Base-by-base conservation (phyloP, 2,113 vertebrate species). In the Protobothrops mucrosquamatus region DNA sequence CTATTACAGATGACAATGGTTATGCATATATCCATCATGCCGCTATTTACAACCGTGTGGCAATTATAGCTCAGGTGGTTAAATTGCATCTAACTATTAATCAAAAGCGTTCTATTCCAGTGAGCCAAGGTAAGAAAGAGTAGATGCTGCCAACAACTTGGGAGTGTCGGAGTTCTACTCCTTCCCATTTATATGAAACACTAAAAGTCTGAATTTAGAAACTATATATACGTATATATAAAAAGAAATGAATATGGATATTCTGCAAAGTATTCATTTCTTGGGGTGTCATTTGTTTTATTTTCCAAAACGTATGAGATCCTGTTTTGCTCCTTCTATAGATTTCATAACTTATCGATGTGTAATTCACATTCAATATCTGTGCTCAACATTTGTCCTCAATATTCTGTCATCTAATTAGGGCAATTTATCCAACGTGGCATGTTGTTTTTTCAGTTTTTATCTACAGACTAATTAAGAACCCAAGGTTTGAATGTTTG, bases 11-110 rank as follows among this genome's bases (percentile, higher is more conserved):
- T 86, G 98, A 97, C 52, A 88, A 91, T 0, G 98, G 98, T 15
- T 98, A 97, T 85, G 74, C 97, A 14, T 95, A 98, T 39, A 95
- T 98, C 64, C 98, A 98, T 89, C 96, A 98, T 0, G 98, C 98
- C 6, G 97, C 98, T 26, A 94, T 97, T 9, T 95, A 97, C 91
- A 98, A 98, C 93, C 97, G 96, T 39, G 94, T 97, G 0, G 8
- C 97, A 26, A 95, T 98, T 90, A 93, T 98, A 59, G 97, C 97
- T 57, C 98, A 98, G 20, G 93, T 98, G 92, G 97, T 97, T 52
- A 96, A 96, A 0, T 93, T 96, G 10, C 97, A 96, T 85, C 92
- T 98, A 87, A 97, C 97, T 26, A 91, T 98, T 64, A 98, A 98
- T 94, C 97, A 98, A 92, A 94, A 95, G 55, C 94, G 97, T 85